Conservation (phyloP, 2,888 invertebrate genomes). For the Patella ulyssiponensis region DNA sequence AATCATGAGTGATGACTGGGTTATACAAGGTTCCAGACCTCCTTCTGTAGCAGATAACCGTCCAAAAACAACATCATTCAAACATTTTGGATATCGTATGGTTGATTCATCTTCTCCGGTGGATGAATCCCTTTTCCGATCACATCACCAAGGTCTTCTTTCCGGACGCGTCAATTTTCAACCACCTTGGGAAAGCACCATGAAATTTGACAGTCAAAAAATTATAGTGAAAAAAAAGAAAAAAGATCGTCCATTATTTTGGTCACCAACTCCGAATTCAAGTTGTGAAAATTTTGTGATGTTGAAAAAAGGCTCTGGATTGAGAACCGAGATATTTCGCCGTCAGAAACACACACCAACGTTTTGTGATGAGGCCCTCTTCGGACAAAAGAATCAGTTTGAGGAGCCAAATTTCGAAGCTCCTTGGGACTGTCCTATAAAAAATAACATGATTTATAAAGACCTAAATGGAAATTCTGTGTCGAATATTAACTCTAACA, state of each 20-base stretch:
- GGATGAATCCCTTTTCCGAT: conserved; percentile 57
- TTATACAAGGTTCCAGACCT: conserved; percentile 43
- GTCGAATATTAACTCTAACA: background rate
- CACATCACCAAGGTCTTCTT: conserved; percentile 37
- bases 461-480: background rate
- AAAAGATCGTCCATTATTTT: conserved; percentile 45
- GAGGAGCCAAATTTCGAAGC: conserved; percentile 61
- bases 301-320: background rate
- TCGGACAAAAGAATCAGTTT: conserved; percentile 47
- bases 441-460: background rate
- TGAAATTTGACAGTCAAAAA: conserved; percentile 2
- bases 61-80: conserved; percentile 26
- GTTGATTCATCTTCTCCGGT: conserved; percentile 48
- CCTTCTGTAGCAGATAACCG: conserved; percentile 37
- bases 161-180: conserved; percentile 31
- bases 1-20: conserved; percentile 39
- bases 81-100: conserved; percentile 49
- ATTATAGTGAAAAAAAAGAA: conserved; percentile 29
- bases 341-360: conserved; percentile 56
- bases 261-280: conserved; percentile 46
- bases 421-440: conserved; percentile 53
- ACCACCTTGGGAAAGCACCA: conserved; percentile 34
- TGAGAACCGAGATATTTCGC: conserved; percentile 38
- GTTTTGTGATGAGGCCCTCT: conserved; percentile 63
- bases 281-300: conserved; percentile 1